Evolutionary conservation across 2,113 vertebrate genomes (phyloP).

Genomic region (Perca flavescens): DNA sequence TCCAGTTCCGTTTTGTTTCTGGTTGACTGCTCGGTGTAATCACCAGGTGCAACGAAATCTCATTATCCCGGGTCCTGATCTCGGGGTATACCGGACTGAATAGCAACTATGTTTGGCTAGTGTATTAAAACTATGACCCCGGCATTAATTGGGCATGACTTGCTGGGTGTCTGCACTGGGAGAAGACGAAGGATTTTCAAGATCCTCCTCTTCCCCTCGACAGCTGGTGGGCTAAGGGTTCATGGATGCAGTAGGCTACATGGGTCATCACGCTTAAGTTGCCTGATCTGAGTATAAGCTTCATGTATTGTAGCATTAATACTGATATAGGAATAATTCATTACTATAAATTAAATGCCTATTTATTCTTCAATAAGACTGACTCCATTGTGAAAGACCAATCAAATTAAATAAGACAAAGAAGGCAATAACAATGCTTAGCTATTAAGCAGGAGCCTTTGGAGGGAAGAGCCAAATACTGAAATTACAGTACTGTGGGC

Average conservation of each 20-base stretch:
- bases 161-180: conserved; percentile 36
- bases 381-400: conserved; percentile 48
- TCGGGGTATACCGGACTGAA: conserved; percentile 54
- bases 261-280: conserved; percentile 24
- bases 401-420: conserved; percentile 63
- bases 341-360: conserved; percentile 65
- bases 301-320: conserved; percentile 6
- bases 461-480: conserved; percentile 43
- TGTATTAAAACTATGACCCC: conserved; percentile 79
- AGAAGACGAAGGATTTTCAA: conserved; percentile 47
- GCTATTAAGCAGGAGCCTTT: conserved; percentile 60
- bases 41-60: conserved; percentile 81
- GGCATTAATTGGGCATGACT: conserved; percentile 74
- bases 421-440: conserved; percentile 60
- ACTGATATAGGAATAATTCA: conserved; percentile 35
- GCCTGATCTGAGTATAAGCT: neutral
- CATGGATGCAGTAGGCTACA: conserved; percentile 13
- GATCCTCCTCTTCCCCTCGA: conserved; percentile 35
- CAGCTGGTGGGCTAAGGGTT: conserved; percentile 53
- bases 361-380: conserved; percentile 59
- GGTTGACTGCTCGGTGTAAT: conserved; percentile 79
- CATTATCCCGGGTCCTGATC: conserved; percentile 81
- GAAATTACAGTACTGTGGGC: conserved; percentile 42
- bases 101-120: conserved; percentile 58
- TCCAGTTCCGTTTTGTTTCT: conserved; percentile 76